Base-by-base conservation (phyloP, 1,140 invertebrate species). In the Mylabris phalerata region DNA sequence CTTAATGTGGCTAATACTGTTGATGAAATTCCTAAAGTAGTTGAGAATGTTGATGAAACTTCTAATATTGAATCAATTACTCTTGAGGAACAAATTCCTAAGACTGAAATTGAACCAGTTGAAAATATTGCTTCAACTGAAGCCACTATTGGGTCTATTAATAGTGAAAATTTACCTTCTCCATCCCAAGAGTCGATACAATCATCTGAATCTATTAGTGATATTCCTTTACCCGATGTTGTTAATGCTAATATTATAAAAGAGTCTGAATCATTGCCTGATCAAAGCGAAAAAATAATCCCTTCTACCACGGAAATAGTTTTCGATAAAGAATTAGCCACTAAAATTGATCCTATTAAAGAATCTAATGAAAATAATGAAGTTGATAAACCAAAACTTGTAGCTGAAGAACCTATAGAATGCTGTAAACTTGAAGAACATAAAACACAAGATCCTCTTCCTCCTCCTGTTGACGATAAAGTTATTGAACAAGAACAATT, bases 91-190 rank as follows among this genome's bases (percentile, higher is more conserved):
- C 41, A n/a, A n/a, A 10, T 42, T 10, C 1, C 47, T 48, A 59
- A 27, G 55, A 50, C 55, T 9, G 62, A 52, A 52, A 26, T 27
- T 32, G 39, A 52, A 24, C 40, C 55, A 5, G 45, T 58, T 55
- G 10, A 4, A 24, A 1, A n/a, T 13, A 47, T 47, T 47, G 3
- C n/a, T n/a, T 9, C 19, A 47, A 47, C 4, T 47, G 19, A 25
- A 6, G 10, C 13, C 4, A 24, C 10, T 47, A 25, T 13, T 27
- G 45, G 13, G 7, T 10, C 9, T 27, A 9, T 47, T 11, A 11
- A 13, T 24, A 47, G 1, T 47, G 19, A 47, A 42, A 11, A 10
- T 42, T 10, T 42, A n/a, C 9, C 11, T n/a, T 4, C 11, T 1
- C 41, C 41, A 10, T 2, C 41, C 41, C 9, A 42, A 10, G 41